Base-by-base conservation (phyloP, 2,113 vertebrate species). In the Plecotus auritus region DNA sequence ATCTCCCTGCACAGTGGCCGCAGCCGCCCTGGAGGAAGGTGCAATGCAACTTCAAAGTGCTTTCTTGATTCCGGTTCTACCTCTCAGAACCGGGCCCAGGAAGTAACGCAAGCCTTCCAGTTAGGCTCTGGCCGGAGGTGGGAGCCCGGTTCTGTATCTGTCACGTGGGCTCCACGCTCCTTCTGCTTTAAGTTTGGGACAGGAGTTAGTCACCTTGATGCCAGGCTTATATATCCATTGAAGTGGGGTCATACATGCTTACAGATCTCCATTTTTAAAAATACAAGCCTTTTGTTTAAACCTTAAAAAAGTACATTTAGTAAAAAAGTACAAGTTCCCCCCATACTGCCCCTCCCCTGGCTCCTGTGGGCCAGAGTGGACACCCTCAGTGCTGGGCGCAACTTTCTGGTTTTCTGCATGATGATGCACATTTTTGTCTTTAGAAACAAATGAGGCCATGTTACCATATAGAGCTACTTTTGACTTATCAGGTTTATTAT, bases 301-400 rank as follows among this genome's bases (percentile, higher is more conserved):
- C 9, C 22, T 59, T 67, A 9, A 83, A 86, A 49, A 49, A 88
- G 42, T 49, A 7, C 3, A 30, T 26, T 35, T 12, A 49, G 23
- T 69, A 70, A 49, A 49, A 70, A 56, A 78, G 0, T 49, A 35
- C 42, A 85, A 74, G 56, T n/a, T 66, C 40, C 51, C 13, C 6
- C 13, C 40, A 61, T 26, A 32, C 18, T 13, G 1, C 42, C 47
- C 14, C 47, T 13, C 47, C 47, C 22, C 5, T 66, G 6, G 13
- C n/a, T 23, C 40, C 40, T 61, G 0, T 7, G 22, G 67, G 78
- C 64, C 66, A 18, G 51, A 85, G 54, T 28, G 23, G 35, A 54
- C 23, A 14, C 40, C 14, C 30, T 7, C 7, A 84, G 4, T 13
- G n/a, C 0, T 20, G 7, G 13, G 8, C 30, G 4, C 26, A 2